Evolutionary conservation across 2,888 invertebrate species (phyloP), one percentile per base, ranked within the genome.

Genomic region (Andrena haemorrhoa): DNA sequence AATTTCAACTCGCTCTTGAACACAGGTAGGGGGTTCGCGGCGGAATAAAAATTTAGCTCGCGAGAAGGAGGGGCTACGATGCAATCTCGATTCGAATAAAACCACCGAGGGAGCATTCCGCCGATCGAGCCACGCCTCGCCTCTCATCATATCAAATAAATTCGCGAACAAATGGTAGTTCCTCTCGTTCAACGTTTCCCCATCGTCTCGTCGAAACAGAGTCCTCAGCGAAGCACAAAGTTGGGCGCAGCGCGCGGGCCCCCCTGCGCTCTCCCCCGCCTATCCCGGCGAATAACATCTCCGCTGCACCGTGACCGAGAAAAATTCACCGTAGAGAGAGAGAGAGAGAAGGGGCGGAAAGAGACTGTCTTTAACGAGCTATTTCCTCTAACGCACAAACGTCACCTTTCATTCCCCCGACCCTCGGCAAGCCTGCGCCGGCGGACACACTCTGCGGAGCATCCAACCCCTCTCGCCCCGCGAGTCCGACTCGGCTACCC

Each of bases 381-480:
- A 86, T 77, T 86, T 86, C 75, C 79, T 77, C 61, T 64, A 78
- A 86, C 74, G 84, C 78, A 63, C 56, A 68, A 74, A 47, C 35
- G 71, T 78, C 72, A 75, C 63, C 71, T 68, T 56, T 41, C 75
- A 64, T 75, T 75, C 51, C 29, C 16, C 64, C 41, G 70, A 72
- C 51, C 53, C 56, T 66, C 69, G 58, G 20, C 69, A 35, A 4
- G 41, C 33, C 20, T 47, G 53, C 12, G 16, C 80, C 35, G 49
- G 35, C 60, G 61, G 74, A 53, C 73, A 74, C 64, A 53, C 53
- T 65, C 51, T 47, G 64, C 69, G 65, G 78, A 75, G 75, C 74
- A 78, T 51, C 72, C 58, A 16, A 33, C 69, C 56, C 53, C 70
- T 20, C 47, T 63, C 65, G 8, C 33, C 51, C 8, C 35, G 2